These are phyloP conservation scores for Lanistes nyassanus DNA, from an alignment of 1,140 invertebrate genomes.

Conservation along the genomic window DNA sequence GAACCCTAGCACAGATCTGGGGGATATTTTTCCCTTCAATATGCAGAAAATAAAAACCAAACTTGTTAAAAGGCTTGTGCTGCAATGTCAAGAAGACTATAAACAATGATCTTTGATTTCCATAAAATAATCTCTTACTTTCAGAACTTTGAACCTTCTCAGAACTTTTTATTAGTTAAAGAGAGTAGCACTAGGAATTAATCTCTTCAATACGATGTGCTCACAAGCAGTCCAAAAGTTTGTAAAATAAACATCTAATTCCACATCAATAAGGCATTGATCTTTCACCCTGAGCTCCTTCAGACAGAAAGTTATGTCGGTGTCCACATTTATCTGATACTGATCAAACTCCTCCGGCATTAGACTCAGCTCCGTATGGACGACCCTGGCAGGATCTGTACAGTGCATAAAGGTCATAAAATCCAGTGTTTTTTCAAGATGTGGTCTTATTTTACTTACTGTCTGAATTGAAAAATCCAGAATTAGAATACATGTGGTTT, in stretches of 20 bases:
- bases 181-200: neutral
- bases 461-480: no score
- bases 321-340: slow-evolving; percentile 75
- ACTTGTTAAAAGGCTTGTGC: no score
- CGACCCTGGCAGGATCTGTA: slow-evolving; percentile 70
- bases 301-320: slow-evolving; percentile 83
- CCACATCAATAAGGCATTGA: neutral
- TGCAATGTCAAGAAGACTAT: no score
- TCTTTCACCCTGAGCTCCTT: slow-evolving; percentile 77
- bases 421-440: no score
- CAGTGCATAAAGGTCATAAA: slow-evolving; percentile 5
- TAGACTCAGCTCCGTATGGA: slow-evolving; percentile 76
- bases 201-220: neutral
- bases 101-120: no score
- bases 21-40: no score
- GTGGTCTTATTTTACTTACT: no score
- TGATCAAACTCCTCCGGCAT: slow-evolving; percentile 81
- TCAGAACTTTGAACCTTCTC: neutral
- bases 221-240: neutral
- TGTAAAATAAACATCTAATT: neutral
- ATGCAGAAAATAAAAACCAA: no score
- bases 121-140: no score
- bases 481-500: no score
- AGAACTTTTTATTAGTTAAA: neutral
- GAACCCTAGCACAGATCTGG: no score